Evolutionary conservation across 2,888 invertebrate species (phyloP).

Genomic region (Rhagophthalmus giganteus): DNA sequence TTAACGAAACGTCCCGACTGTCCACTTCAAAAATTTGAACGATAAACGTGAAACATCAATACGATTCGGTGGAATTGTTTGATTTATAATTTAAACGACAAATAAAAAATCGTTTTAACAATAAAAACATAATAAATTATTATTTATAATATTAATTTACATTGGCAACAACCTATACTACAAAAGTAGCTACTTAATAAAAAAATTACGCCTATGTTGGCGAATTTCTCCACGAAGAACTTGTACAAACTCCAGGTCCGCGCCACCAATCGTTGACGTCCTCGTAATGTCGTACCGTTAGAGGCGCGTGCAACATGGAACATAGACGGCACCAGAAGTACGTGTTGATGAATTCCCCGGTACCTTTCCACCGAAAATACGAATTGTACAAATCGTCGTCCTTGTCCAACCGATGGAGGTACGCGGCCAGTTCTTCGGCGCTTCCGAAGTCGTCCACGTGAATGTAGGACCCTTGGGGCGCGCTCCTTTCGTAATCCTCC

Average conservation of each 20-base stretch:
- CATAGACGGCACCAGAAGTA: constrained; percentile 92
- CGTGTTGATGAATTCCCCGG: constrained; percentile 95
- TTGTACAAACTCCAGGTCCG: constrained; percentile 75
- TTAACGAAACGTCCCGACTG: background rate
- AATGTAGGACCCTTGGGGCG: constrained; percentile 90
- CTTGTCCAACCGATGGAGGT: constrained; percentile 80
- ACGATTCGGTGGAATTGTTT: background rate
- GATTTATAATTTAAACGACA: background rate
- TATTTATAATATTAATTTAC: constrained; percentile 31
- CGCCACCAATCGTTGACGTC: constrained; percentile 96
- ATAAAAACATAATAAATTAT: constrained; percentile 35
- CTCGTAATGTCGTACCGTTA: constrained; percentile 64
- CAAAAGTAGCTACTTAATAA: constrained; percentile 7
- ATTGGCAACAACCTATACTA: constrained; percentile 27
- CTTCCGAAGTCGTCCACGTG: constrained; percentile 94
- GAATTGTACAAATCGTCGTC: constrained; percentile 91
- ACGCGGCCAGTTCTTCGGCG: constrained; percentile 83
- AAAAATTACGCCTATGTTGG: constrained; percentile 15
- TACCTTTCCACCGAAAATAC: constrained; percentile 90
- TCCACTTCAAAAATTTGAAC: background rate
- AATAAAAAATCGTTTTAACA: constrained; percentile 13
- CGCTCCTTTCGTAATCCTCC: constrained; percentile 84
- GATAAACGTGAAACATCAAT: background rate
- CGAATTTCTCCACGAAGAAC: constrained; percentile 63
- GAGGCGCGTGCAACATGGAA: constrained; percentile 76